These are phyloP conservation scores for Eulemur mongoz DNA, from an alignment of 2,797 vertebrate species.

Conservation along the genomic window DNA sequence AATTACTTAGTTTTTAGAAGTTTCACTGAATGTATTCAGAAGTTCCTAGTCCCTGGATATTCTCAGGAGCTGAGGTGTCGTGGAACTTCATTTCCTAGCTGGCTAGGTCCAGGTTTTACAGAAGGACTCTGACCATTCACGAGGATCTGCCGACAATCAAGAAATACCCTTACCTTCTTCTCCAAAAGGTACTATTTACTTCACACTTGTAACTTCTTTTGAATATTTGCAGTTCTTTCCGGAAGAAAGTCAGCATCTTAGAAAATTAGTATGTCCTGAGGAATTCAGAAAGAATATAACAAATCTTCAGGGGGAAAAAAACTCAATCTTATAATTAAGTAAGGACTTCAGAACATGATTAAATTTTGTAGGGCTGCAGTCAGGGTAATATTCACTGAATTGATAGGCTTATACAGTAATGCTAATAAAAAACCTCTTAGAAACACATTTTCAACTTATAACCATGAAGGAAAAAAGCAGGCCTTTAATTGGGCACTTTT, in stretches of 20 bases:
- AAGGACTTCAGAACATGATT: not conserved
- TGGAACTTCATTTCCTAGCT: not conserved
- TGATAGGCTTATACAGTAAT: not conserved
- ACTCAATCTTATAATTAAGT: not conserved
- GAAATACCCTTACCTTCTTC: not conserved
- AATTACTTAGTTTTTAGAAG: conserved; percentile 24
- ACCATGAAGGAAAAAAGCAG: not conserved
- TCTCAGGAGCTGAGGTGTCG: not conserved
- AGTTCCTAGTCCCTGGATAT: not conserved
- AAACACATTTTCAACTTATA: conserved; percentile 17
- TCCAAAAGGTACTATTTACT: not conserved
- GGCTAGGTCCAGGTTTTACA: not conserved
- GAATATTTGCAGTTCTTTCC: not conserved
- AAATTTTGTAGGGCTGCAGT: not conserved
- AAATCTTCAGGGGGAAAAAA: not conserved
- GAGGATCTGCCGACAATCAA: not conserved
- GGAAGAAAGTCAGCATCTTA: not conserved
- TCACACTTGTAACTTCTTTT: not conserved
- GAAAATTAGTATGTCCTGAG: not conserved
- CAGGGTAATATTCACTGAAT: not conserved
- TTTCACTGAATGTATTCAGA: conserved; percentile 25
- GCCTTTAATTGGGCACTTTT: not conserved
- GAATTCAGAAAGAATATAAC: not conserved
- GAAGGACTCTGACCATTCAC: not conserved
- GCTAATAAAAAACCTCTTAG: conserved; percentile 7